phyloP scores from a whole-genome alignment of 1,140 invertebrate species.

The Trypoxylus dichotomus region DNA sequence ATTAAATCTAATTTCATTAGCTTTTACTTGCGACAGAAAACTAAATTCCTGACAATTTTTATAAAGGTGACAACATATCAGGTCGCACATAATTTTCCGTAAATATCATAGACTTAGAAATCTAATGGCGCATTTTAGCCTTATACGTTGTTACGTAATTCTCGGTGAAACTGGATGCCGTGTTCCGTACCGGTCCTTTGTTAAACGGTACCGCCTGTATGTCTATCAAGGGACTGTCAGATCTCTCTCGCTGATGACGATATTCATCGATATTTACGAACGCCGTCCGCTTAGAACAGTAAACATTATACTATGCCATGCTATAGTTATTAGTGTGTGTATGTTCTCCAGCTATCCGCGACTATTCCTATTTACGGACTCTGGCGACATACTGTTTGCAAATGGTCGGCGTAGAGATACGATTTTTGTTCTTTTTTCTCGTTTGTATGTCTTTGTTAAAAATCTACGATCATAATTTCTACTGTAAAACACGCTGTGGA shows the following conservation, averaged over 20 bases:
- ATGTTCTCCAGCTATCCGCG: background rate
- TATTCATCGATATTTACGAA: constrained; percentile 31
- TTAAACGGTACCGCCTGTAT: constrained; percentile 32
- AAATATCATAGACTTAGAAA: constrained; percentile 30
- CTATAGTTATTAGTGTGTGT: constrained; percentile 22
- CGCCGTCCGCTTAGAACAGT: background rate
- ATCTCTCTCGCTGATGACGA: constrained; percentile 28
- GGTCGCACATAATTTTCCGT: constrained; percentile 30
- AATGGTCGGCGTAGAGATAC: background rate
- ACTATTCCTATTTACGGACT: constrained; percentile 13
- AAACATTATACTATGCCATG: background rate
- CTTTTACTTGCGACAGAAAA: background rate
- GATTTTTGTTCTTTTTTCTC: too few species aligned
- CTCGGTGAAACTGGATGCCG: constrained; percentile 27
- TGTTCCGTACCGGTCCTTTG: constrained; percentile 29
- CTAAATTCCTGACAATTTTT: background rate
- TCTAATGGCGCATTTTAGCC: constrained; percentile 32
- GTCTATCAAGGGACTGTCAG: constrained; percentile 33
- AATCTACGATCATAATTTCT: too few species aligned
- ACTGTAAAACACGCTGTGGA: too few species aligned
- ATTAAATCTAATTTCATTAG: constrained; percentile 12
- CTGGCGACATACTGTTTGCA: constrained; percentile 4
- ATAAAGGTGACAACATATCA: constrained; percentile 12
- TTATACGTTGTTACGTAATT: constrained; percentile 27
- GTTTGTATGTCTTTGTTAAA: too few species aligned